Evolutionary conservation across 2,113 vertebrate genomes (phyloP), one percentile per base, ranked within the genome.

Genomic region (Ardeotis arabs): DNA sequence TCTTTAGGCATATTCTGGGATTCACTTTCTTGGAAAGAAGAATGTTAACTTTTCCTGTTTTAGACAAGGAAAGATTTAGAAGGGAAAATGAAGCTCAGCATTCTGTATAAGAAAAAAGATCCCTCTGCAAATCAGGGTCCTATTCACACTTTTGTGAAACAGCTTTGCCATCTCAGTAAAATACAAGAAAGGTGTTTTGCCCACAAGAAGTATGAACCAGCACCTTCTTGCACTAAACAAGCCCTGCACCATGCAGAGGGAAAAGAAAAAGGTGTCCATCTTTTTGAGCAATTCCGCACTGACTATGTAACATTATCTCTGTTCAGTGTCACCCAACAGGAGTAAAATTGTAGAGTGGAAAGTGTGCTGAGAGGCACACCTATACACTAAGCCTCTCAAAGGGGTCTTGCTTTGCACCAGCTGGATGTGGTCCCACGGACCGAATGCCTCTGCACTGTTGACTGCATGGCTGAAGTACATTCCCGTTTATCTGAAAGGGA

Each of bases 361-460:
- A 56, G 18, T n/a, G 29, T n/a, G 33, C 35, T 66, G 27, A 60
- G 13, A 23, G 35, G 28, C 15, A 7, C 16, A 10, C 20, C 20
- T 20, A 7, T 15, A 37, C 33, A 15, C 4, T 5, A 31, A 66
- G 11, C 7, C 12, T 25, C n/a, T 82, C n/a, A 28, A 70, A 22
- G 20, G 5, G 13, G 11, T 33, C 22, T 29, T 83, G n/a, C 27
- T 89, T 55, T 64, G 62, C 53, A 18, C 23, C 18, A 1, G 21
- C 16, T 53, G 47, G 72, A 25, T 41, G n/a, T 27, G 7, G 35
- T 67, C 47, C 47, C n/a, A 29, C 18, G n/a, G 17, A 31, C 29
- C 0, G 0, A 78, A 53, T 4, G 6, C 7, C 22, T 8, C 55
- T 12, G 9, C 3, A 8, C 25, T 7, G 1, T 2, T 2, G 1